Conservation (phyloP, 30 jellyfish, hydroid and myxozoan genomes). For the Chrysaora quinquecirrha region DNA sequence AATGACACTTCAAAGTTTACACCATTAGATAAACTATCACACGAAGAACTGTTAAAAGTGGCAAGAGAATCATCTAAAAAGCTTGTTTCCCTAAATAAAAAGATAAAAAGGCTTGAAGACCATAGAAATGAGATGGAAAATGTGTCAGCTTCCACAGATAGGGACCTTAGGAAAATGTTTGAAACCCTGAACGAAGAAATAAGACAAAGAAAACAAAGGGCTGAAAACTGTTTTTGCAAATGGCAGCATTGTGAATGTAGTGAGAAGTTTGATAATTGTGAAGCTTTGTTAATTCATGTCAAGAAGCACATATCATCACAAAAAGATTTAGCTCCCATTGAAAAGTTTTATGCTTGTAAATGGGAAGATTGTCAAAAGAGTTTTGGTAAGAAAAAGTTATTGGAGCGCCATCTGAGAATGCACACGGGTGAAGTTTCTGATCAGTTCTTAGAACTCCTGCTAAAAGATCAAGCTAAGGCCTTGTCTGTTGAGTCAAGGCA, state of each 20-base stretch:
- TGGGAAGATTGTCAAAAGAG: not conserved
- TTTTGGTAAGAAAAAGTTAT: slow-evolving; percentile 2
- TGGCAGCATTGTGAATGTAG: not conserved
- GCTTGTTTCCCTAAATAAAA: too few species aligned
- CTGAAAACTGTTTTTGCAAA: not conserved
- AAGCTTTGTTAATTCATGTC: not conserved
- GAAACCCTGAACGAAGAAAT: not conserved
- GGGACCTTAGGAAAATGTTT: not conserved
- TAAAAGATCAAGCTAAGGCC: slow-evolving; percentile 27
- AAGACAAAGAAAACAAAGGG: not conserved
- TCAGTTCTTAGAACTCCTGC: slow-evolving; percentile 6
- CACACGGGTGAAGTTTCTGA: slow-evolving; percentile 1
- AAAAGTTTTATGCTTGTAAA: not conserved
- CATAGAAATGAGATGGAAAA: too few species aligned
- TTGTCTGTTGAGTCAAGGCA: not conserved
- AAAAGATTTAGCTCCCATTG: not conserved
- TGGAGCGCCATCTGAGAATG: not conserved
- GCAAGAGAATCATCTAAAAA: too few species aligned
- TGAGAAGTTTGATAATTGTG: not conserved
- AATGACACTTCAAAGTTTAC: too few species aligned
- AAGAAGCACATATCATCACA: not conserved
- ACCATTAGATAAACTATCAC: too few species aligned
- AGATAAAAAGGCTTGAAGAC: too few species aligned
- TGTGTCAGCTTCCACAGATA: too few species aligned
- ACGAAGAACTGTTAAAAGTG: too few species aligned